phyloP scores from a whole-genome alignment of 2,113 vertebrate genomes.

The Macrotus californicus region DNA sequence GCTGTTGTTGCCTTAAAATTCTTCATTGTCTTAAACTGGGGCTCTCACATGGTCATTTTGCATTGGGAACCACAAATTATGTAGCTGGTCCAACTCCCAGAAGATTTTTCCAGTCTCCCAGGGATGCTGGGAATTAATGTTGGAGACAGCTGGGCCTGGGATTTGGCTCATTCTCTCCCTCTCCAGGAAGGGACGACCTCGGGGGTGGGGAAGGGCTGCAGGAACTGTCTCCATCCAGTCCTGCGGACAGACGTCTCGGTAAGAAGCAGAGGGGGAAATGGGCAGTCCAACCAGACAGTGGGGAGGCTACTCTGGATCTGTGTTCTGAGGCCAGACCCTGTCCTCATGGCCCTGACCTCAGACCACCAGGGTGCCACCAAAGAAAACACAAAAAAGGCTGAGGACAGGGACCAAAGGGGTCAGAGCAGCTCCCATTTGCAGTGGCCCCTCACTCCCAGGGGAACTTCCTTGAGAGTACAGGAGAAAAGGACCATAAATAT shows the following conservation, averaged over 20 bases:
- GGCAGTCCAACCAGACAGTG: background rate
- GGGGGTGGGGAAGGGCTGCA: background rate
- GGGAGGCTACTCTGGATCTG: background rate
- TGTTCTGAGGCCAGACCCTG: background rate
- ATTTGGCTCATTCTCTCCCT: background rate
- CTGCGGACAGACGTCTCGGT: background rate
- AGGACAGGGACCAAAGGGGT: background rate
- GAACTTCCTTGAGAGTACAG: background rate
- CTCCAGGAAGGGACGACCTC: background rate
- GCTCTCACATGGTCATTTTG: background rate
- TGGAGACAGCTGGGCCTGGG: background rate
- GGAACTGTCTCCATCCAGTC: background rate
- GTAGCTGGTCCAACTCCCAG: background rate
- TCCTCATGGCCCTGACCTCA: slow-evolving; percentile 26
- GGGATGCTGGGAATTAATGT: background rate
- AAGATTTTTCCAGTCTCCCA: background rate
- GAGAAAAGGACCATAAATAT: background rate
- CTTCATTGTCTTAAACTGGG: background rate
- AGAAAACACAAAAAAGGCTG: background rate
- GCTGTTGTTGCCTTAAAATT: background rate
- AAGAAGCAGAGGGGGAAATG: background rate
- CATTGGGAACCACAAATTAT: background rate
- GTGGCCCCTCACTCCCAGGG: background rate
- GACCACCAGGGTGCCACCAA: background rate
- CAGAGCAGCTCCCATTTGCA: background rate